These are phyloP conservation scores for Caenorhabditis macrosperma DNA, from an alignment of 2,888 invertebrate species.

Conservation along the genomic window DNA sequence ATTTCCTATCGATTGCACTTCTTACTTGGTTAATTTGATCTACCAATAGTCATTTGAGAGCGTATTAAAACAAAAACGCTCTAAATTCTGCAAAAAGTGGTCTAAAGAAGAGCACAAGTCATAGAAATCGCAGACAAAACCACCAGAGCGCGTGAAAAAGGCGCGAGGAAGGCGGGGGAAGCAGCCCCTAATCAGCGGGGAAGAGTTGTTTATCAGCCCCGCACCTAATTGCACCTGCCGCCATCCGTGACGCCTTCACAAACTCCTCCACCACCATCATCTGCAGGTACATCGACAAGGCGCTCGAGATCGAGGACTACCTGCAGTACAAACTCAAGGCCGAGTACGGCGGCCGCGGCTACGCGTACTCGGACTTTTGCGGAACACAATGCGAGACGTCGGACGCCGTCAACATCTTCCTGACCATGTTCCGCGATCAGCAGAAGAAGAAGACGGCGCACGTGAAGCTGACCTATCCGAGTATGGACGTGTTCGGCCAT, in stretches of 20 bases:
- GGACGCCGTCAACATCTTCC: constrained; percentile 78
- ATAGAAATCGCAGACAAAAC: no score
- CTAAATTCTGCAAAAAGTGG: no score
- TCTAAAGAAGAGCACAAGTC: no score
- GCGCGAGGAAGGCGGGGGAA: no score
- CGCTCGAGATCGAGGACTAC: constrained; percentile 78
- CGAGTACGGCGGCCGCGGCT: constrained; percentile 69
- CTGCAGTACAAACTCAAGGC: constrained; percentile 79
- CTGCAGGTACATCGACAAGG: constrained; percentile 77
- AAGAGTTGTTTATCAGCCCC: no score
- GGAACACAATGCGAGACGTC: constrained; percentile 80
- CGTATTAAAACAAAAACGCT: no score
- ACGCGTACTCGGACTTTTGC: constrained; percentile 79
- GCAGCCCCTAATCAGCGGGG: no score
- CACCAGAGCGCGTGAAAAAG: no score
- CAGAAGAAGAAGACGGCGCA: constrained; percentile 69
- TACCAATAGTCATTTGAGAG: no score
- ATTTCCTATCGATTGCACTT: no score
- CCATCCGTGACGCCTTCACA: background rate
- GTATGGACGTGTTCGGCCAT: constrained; percentile 80
- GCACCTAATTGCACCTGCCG: background rate
- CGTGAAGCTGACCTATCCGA: constrained; percentile 79
- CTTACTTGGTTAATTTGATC: no score
- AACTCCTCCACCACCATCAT: background rate
- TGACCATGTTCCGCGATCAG: constrained; percentile 78